Base-by-base conservation (phyloP, 2,888 invertebrate species). In the Embidobia sp. region DNA sequence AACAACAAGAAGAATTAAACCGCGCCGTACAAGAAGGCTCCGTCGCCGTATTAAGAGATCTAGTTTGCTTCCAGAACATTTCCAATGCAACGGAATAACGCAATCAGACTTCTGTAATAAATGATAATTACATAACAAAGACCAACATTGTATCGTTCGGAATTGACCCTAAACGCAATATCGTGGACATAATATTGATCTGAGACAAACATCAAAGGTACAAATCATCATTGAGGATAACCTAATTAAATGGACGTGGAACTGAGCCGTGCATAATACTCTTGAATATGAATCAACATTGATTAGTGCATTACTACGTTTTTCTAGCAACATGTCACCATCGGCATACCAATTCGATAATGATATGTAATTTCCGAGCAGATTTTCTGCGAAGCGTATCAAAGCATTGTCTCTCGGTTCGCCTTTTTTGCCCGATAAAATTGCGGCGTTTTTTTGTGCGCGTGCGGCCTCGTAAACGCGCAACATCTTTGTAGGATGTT, bases 151-250 rank as follows among this genome's bases (percentile, higher is more conserved):
- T 48, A 55, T 48, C 55, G 48, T 55, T 72, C 55, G 48, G 55
- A 72, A 55, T 72, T 55, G 48, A 72, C 63, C 40, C 63, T 26
- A 55, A 55, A 72, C 16, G 37, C 55, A 55, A 72, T 72, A 55
- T 33, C 35, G 16, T 0, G 46, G 49, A 64, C 64, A 49, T 73
- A 64, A 73, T 73, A 73, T 73, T 73, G 64, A 73, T 64, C 64
- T 57, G 42, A 64, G 72, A 73, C 64, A 73, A 73, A 73, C 63
- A 72, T 72, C 72, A 72, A 72, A 72, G 70, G 55, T 40, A 55
- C 63, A 63, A 72, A 63, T 63, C 72, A 63, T 72, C 55, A 72
- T 72, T 63, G 48, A 63, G 46, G 46, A 63, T 72, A 72, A 72
- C 63, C 48, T 72, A 55, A 63, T 72, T 72, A 63, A 72, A 44